Base-by-base conservation (phyloP, 2,888 invertebrate genomes). In the Prosapia bicincta region DNA sequence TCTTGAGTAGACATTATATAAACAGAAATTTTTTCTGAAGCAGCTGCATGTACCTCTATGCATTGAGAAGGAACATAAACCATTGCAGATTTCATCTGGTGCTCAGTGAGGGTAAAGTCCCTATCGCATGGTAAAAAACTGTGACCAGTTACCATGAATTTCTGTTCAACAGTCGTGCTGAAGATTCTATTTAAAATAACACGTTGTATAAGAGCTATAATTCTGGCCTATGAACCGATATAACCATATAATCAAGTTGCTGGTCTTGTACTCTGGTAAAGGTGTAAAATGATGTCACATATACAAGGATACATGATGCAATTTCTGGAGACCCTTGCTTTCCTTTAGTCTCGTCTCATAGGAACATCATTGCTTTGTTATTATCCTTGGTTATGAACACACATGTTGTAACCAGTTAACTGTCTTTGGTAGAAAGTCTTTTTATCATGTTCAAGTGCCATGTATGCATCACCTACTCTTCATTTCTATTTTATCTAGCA, bases 201-300 rank as follows among this genome's bases (percentile, higher is more conserved):
- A 78, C 76, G 25, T 65, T 74, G 65, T 30, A 54, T 43, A 20
- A 74, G 20, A 25, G 65, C 70, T 81, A 74, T 81, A 80, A 67
- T 80, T 80, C 74, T 81, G 80, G 7, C 80, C 80, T n/a, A 76
- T 75, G 71, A 79, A 81, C 75, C 80, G 30, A 73, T 81, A 80
- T 26, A 79, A 80, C 81, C 80, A 67, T 26, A 73, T 38, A 7
- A 68, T 68, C 13, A 73, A 68, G 10, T 73, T n/a, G 30, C 68
- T 23, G 30, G 32, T 68, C 30, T 73, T 38, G 38, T 38, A 15
- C 24, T 67, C 30, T 24, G 10, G 24, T n/a, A n/a, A n/a, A n/a
- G n/a, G n/a, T n/a, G n/a, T n/a, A n/a, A n/a, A n/a, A n/a, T n/a
- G n/a, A n/a, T 25, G 43, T 72, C 20, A 78, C 68, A 72, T 72